These are phyloP conservation scores for Trididemnum nubilum DNA, from an alignment of 23 tunicate species.

Conservation along the genomic window DNA sequence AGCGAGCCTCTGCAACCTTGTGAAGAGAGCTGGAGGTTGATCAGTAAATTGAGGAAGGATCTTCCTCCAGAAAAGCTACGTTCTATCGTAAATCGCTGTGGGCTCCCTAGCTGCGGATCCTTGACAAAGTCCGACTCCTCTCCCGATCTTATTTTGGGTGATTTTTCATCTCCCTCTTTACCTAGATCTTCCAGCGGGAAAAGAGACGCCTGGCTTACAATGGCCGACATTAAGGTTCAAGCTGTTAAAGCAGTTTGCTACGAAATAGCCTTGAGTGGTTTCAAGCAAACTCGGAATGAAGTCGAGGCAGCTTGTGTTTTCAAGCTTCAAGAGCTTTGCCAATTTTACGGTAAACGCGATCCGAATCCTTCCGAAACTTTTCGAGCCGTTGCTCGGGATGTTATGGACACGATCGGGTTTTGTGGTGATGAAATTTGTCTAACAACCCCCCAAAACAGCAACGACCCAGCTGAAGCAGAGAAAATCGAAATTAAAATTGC, in stretches of 20 bases:
- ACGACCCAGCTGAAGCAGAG: background rate
- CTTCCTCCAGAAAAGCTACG: slow-evolving; percentile 70
- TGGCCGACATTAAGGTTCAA: slow-evolving; percentile 86
- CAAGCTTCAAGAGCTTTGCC: slow-evolving; percentile 46
- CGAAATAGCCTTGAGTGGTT: slow-evolving; percentile 78
- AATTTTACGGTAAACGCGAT: slow-evolving; percentile 68
- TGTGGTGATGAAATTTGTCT: slow-evolving; percentile 25
- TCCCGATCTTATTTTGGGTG: background rate
- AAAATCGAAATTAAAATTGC: background rate
- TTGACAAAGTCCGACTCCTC: background rate
- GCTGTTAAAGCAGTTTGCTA: slow-evolving; percentile 88
- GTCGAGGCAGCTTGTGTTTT: slow-evolving; percentile 55
- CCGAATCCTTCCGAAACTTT: slow-evolving; percentile 60
- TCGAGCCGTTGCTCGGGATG: slow-evolving; percentile 76
- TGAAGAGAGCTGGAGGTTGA: slow-evolving; percentile 80
- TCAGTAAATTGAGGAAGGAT: slow-evolving; percentile 72
- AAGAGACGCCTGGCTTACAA: slow-evolving; percentile 61
- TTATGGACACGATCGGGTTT: slow-evolving; percentile 81
- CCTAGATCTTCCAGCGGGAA: background rate
- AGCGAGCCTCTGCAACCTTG: slow-evolving; percentile 22
- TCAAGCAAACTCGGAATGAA: slow-evolving; percentile 39
- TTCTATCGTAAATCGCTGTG: slow-evolving; percentile 55
- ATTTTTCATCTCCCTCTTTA: background rate
- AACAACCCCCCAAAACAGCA: background rate
- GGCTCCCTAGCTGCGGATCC: slow-evolving; percentile 42